phyloP scores from a whole-genome alignment of 2,797 vertebrate species.

The Triplophysa yarkandensis region DNA sequence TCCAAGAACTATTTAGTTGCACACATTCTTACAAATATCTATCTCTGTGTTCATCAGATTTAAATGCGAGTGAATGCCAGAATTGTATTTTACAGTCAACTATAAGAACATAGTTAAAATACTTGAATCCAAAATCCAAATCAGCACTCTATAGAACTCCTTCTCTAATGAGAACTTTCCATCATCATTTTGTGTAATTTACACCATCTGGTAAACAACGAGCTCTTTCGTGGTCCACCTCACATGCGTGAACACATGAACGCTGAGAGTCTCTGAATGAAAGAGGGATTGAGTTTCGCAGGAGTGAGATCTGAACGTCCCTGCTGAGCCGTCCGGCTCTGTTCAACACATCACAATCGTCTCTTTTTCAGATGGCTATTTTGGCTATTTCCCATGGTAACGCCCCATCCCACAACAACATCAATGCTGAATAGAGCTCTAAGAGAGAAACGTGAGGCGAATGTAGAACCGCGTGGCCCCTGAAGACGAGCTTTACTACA shows the following conservation, averaged over 20 bases:
- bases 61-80: too few species aligned
- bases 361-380: constrained; percentile 52
- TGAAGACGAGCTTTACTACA: constrained; percentile 27
- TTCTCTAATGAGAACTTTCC: too few species aligned
- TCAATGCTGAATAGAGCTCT: constrained; percentile 50
- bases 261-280: constrained; percentile 2
- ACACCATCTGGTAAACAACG: not conserved
- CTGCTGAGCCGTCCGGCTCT: constrained; percentile 42
- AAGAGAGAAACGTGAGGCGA: constrained; percentile 49
- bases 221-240: not conserved
- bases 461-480: constrained; percentile 45
- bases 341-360: constrained; percentile 40
- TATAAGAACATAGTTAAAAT: too few species aligned
- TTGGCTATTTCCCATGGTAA: constrained; percentile 62
- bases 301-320: constrained; percentile 42
- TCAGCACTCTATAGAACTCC: too few species aligned
- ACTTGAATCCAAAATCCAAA: too few species aligned
- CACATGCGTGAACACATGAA: not conserved
- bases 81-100: too few species aligned
- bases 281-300: constrained; percentile 41
- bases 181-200: not conserved
- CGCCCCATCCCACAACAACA: constrained; percentile 50
- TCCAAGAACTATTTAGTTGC: too few species aligned
- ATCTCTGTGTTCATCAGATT: too few species aligned
- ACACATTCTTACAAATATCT: too few species aligned